Base-by-base conservation (phyloP, 1,140 invertebrate species). In the Neodiprion virginianus region DNA sequence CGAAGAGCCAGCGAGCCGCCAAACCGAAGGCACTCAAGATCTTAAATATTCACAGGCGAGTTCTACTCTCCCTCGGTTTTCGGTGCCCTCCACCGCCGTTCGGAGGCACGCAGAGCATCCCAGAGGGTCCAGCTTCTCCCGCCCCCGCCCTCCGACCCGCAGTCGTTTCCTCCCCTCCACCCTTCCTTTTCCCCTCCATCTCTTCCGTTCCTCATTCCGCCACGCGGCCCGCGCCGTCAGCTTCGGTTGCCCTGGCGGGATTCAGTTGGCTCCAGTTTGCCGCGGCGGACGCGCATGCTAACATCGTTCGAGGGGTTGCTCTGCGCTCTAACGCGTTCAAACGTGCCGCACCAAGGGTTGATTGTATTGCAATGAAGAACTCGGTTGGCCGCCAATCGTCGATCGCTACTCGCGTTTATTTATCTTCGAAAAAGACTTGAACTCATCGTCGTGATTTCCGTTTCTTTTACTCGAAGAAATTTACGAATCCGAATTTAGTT, bases 191-290 rank as follows among this genome's bases (percentile, higher is more conserved):
- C 69, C 68, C 48, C 72, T 11, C 71, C 74, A 72, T 76, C 76
- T 74, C 75, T 80, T 80, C 69, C 71, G 72, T 75, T 21, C 67
- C 75, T 71, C 79, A 75, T 77, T 78, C 79, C 74, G 79, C 74
- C 76, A 74, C 68, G 71, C 69, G 72, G 74, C 72, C 79, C 69
- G 75, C 78, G 75, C 71, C 74, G 71, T 75, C 73, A 73, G 75
- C 79, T 73, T 75, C 73, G 70, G 70, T 74, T 69, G 66, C 53
- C 53, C 53, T 61, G 7, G 53, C 53, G 53, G 53, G 53, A 61
- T 61, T 61, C 53, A 61, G 53, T 61, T 61, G 11, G 53, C n/a
- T 61, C n/a, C 53, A 61, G 53, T 61, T 14, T 12, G 53, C 53
- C 53, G 53, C 53, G 53, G 53, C n/a, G 53, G 11, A 61, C 53